phyloP scores from a whole-genome alignment of 1,140 invertebrate genomes.

The Dendrolimus punctatus region DNA sequence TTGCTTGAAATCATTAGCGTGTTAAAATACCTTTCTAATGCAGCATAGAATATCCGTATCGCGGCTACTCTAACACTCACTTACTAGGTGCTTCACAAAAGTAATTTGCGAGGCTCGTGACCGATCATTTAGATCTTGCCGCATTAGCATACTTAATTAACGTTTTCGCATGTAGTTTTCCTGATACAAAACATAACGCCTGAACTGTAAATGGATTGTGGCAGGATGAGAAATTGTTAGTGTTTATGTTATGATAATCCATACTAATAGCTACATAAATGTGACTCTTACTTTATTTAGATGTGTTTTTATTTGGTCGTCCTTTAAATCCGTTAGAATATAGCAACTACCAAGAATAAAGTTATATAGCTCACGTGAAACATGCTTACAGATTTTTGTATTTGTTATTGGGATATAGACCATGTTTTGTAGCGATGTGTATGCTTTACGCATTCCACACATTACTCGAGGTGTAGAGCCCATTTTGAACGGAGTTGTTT shows the following conservation, averaged over 20 bases:
- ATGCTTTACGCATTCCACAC: no score
- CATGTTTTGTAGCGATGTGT: no score
- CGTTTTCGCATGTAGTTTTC: conserved; percentile 45
- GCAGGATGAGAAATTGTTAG: conserved; percentile 36
- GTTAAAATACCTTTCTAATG: conserved; percentile 19
- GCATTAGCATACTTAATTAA: conserved; percentile 54
- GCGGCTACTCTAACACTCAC: conserved; percentile 34
- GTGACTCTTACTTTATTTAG: no score
- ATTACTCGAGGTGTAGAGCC: no score
- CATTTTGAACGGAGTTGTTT: no score
- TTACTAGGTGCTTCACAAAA: conserved; percentile 46
- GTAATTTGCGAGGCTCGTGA: conserved; percentile 41
- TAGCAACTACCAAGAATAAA: no score
- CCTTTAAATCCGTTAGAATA: no score
- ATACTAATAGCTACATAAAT: no score
- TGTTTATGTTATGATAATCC: conserved; percentile 38
- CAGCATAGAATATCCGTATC: conserved; percentile 24
- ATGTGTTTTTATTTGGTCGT: no score
- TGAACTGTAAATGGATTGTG: conserved; percentile 45
- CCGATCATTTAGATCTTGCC: conserved; percentile 41
- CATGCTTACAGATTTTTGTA: no score
- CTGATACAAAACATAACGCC: conserved; percentile 30
- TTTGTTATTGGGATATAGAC: no score
- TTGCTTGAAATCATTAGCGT: conserved; percentile 12
- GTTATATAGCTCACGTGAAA: no score